phyloP scores from a whole-genome alignment of 2,888 invertebrate genomes.

The Athalia circularis region DNA sequence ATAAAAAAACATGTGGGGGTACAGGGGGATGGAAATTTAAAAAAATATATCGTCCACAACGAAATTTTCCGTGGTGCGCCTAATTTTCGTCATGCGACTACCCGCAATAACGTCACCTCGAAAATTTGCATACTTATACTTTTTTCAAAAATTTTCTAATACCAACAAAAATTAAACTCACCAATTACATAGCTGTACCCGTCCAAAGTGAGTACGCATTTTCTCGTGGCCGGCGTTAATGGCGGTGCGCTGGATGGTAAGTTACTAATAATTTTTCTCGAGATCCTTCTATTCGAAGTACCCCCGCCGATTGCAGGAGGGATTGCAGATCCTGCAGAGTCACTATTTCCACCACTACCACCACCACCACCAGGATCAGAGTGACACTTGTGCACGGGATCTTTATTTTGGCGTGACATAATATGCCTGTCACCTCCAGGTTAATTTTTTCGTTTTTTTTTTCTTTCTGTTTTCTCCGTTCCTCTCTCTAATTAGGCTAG shows the following conservation, averaged over 20 bases:
- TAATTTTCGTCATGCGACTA: too few relatives aligned
- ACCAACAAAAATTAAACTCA: constrained; percentile 74
- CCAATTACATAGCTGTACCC: constrained; percentile 93
- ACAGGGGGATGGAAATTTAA: too few relatives aligned
- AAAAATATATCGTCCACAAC: too few relatives aligned
- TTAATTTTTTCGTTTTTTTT: too few relatives aligned
- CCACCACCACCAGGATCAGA: constrained; percentile 78
- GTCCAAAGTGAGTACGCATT: constrained; percentile 89
- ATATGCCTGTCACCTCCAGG: too few relatives aligned
- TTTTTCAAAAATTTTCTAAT: background rate
- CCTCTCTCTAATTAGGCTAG: too few relatives aligned
- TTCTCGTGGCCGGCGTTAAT: constrained; percentile 79
- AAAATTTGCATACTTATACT: too few relatives aligned
- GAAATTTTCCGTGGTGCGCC: too few relatives aligned
- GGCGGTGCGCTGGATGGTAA: constrained; percentile 72
- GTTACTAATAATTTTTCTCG: constrained; percentile 49
- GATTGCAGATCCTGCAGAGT: too few relatives aligned
- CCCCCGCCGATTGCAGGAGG: constrained; percentile 14
- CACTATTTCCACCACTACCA: constrained; percentile 27
- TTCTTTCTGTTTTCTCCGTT: constrained; percentile 58
- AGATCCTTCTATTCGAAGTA: constrained; percentile 57
- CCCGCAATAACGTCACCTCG: too few relatives aligned
- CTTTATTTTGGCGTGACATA: constrained; percentile 75
- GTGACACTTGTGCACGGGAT: constrained; percentile 82
- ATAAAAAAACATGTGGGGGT: too few relatives aligned